Conservation (phyloP, 1,140 invertebrate genomes). For the Drosophila orena region DNA sequence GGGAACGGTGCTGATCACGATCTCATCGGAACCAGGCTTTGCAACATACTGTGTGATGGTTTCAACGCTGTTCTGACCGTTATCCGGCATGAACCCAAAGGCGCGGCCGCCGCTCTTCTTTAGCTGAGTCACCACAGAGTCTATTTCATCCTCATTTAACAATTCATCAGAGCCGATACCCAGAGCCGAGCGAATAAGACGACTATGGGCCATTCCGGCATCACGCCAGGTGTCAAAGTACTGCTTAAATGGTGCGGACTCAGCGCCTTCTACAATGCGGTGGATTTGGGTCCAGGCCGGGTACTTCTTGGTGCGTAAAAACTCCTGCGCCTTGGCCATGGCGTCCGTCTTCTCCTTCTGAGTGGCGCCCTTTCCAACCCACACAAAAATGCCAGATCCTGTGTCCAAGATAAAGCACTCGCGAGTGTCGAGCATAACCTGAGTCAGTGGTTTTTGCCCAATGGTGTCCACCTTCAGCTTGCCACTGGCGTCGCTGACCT, state of each 20-base stretch:
- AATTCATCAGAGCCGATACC: slow-evolving; percentile 77
- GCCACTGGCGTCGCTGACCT: slow-evolving; percentile 90
- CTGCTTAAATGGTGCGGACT: slow-evolving; percentile 91
- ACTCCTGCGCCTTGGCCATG: slow-evolving; percentile 91
- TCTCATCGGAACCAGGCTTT: slow-evolving; percentile 48
- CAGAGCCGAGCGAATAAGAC: slow-evolving; percentile 86
- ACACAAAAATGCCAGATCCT: slow-evolving; percentile 92
- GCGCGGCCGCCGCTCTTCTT: slow-evolving; percentile 86
- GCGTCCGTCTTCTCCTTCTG: slow-evolving; percentile 91
- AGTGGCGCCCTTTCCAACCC: slow-evolving; percentile 92
- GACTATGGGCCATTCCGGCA: slow-evolving; percentile 86
- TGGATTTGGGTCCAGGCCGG: slow-evolving; percentile 91
- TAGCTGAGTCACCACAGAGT: slow-evolving; percentile 69
- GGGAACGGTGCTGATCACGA: slow-evolving; percentile 85
- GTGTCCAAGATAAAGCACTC: slow-evolving; percentile 95
- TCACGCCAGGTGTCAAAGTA: slow-evolving; percentile 92
- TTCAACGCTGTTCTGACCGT: slow-evolving; percentile 85
- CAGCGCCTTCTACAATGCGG: slow-evolving; percentile 90
- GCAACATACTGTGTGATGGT: slow-evolving; percentile 70
- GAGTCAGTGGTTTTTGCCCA: slow-evolving; percentile 88
- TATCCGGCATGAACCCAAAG: slow-evolving; percentile 90
- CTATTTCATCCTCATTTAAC: slow-evolving; percentile 71
- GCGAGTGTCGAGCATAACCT: slow-evolving; percentile 90
- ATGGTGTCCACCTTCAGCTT: slow-evolving; percentile 88
- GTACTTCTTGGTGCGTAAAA: slow-evolving; percentile 90